Percentiles rank a stretch among this genome's conserved stretches.
These are phyloP conservation scores for Paracanthobrama guichenoti DNA, from an alignment of 2,113 vertebrate species.

Conservation along the genomic window DNA sequence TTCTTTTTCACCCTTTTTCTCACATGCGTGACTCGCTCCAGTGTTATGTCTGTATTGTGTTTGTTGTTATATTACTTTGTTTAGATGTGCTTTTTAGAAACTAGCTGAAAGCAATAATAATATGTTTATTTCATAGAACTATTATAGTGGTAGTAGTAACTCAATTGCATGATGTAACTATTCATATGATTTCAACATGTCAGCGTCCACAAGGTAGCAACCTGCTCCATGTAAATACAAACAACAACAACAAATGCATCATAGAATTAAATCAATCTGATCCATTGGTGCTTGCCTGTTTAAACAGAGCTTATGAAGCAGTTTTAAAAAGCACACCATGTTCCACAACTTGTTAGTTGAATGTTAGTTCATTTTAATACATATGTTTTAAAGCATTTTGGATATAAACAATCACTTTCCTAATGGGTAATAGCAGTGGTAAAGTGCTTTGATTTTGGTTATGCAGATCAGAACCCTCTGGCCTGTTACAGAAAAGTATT, in stretches of 20 bases:
- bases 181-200: background rate
- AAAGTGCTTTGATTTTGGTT: background rate
- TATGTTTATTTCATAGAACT: background rate
- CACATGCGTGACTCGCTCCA: background rate
- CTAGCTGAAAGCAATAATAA: background rate
- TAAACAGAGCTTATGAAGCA: background rate
- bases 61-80: no score
- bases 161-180: background rate
- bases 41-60: background rate
- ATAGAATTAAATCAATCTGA: background rate
- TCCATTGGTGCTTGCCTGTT: background rate
- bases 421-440: background rate
- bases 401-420: background rate
- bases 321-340: background rate
- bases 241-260: background rate
- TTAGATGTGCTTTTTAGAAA: background rate
- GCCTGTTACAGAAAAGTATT: slow-evolving; percentile 8
- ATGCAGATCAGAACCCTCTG: background rate
- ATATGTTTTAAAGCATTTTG: background rate
- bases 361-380: background rate
- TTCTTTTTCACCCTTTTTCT: background rate
- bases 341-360: background rate
- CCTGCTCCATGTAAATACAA: background rate
- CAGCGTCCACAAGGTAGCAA: background rate
- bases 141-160: background rate